Conservation (phyloP, 2,113 vertebrate species). For the Telmatochromis sp. region DNA sequence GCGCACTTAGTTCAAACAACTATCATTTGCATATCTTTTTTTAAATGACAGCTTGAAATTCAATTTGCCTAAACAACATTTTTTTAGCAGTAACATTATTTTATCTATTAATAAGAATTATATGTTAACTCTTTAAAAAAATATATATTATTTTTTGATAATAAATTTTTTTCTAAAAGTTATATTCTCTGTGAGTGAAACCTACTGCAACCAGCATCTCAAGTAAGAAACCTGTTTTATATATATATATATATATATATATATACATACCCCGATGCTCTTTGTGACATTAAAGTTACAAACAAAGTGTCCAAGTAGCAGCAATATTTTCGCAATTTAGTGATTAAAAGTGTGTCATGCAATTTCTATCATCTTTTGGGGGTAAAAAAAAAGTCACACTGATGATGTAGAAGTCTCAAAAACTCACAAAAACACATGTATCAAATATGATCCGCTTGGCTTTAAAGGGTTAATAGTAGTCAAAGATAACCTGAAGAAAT, state of each 20-base stretch:
- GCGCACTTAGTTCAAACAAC: neutral
- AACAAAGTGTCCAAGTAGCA: neutral
- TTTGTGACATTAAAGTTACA: neutral
- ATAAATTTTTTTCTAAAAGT: neutral
- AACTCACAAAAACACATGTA: neutral
- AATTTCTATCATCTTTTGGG: neutral
- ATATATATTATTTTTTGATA: neutral
- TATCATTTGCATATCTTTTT: neutral
- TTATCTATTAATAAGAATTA: neutral
- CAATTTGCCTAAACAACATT: neutral
- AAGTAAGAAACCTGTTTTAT: neutral
- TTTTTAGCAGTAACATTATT: neutral
- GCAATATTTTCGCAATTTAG: neutral
- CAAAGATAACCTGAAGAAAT: neutral
- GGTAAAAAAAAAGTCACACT: neutral
- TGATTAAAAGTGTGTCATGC: neutral
- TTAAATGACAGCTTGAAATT: neutral
- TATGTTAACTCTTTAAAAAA: neutral
- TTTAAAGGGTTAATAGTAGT: neutral
- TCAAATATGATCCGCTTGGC: neutral
- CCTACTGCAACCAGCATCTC: neutral
- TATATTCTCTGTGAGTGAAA: neutral
- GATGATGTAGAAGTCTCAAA: neutral
- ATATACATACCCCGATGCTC: neutral
- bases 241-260: neutral